Conservation (phyloP, 2,888 invertebrate species). For the Adelphocoris suturalis region DNA sequence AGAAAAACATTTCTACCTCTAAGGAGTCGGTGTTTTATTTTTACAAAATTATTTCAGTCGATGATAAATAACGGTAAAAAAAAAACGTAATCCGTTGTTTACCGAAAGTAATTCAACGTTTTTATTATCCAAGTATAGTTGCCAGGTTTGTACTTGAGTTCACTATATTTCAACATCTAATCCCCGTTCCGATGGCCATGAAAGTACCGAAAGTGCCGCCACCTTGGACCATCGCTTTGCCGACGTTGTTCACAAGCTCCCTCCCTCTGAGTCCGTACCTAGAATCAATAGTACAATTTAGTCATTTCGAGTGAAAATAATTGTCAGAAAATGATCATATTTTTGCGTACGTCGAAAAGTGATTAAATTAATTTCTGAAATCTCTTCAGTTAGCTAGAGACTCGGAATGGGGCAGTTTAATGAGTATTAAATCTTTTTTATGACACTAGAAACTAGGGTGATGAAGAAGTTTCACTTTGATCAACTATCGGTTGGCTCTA, state of each 20-base stretch:
- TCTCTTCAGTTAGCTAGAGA: no score
- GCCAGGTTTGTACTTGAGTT: not conserved
- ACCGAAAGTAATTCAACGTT: not conserved
- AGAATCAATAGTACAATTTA: not conserved
- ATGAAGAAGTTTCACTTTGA: no score
- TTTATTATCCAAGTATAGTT: constrained; percentile 12
- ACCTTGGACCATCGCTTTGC: constrained; percentile 97
- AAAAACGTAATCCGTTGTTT: constrained; percentile 9
- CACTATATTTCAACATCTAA: constrained; percentile 84
- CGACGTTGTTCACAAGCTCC: constrained; percentile 94
- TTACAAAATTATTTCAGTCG: constrained; percentile 54
- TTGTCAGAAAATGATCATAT: not conserved
- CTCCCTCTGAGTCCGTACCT: constrained; percentile 95
- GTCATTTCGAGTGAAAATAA: not conserved
- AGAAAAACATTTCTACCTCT: not conserved
- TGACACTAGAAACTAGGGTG: no score
- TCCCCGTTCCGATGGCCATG: constrained; percentile 94
- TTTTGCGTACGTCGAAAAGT: no score
- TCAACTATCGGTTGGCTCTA: no score
- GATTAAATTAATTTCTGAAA: no score
- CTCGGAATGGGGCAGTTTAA: no score
- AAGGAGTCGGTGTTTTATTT: not conserved
- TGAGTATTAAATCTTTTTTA: no score
- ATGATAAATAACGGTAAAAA: not conserved
- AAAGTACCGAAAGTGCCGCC: constrained; percentile 99